Base-by-base conservation (phyloP, 2,113 vertebrate genomes). In the Phocoena phocoena region DNA sequence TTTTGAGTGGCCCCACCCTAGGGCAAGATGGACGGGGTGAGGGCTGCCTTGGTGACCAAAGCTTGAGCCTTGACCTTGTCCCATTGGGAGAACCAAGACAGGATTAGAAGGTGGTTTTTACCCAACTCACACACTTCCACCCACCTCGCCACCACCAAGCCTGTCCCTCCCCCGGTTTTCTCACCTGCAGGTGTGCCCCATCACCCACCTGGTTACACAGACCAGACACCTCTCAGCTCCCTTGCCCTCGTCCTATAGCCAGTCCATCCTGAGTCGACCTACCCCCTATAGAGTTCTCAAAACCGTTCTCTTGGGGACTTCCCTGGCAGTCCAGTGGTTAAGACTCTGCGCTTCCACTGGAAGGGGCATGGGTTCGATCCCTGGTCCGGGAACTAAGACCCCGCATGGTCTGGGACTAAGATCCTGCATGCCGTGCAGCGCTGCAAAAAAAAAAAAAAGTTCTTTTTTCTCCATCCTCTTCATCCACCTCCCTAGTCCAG, bases 141-240 rank as follows among this genome's bases (percentile, higher is more conserved):
- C 50, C 3, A 12, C 18, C 41, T 91, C 0, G 5, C 20, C 25
- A 3, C 33, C 74, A 6, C 44, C 13, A 15, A 55, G 67, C 44
- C 38, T 11, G 13, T 12, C 41, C 47, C 47, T 17, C 33, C 13
- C 7, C 1, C 2, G 4, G 5, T 10, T 8, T n/a, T 11, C 14
- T 80, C 44, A 62, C 47, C 68, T 21, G 25, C 17, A 79, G 18
- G 9, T 50, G 4, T 55, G 14, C 23, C 15, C 11, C 25, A 5
- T 36, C 17, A 33, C 53, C 33, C 23, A 5, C 44, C 82, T 47
- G 20, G 7, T 62, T 33, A 53, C 50, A 68, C 21, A 58, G 74
- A 33, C 50, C 23, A 11, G 36, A 21, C 23, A 15, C n/a, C 38
- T 53, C 86, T 47, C 3, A 26, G 44, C 55, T 20, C 28, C 28